These are phyloP conservation scores for Ochropacha duplaris DNA, from an alignment of 2,888 invertebrate species.

Conservation along the genomic window DNA sequence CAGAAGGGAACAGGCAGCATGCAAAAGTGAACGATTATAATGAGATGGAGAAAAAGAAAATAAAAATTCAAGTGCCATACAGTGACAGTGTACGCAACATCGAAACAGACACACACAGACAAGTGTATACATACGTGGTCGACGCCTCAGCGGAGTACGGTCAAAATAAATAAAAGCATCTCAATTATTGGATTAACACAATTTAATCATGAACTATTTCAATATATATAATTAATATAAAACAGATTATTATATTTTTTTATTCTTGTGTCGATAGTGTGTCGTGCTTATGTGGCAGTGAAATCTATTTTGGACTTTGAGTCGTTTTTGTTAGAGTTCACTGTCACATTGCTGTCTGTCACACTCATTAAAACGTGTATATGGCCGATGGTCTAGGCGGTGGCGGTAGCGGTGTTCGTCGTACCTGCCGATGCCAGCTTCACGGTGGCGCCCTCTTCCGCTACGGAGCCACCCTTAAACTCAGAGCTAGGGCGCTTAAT, in stretches of 20 bases:
- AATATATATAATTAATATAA: slow-evolving; percentile 74
- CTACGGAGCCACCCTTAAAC: slow-evolving; percentile 86
- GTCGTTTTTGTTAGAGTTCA: slow-evolving; percentile 55
- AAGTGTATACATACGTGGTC: slow-evolving; percentile 81
- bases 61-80: slow-evolving; percentile 65
- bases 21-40: slow-evolving; percentile 68
- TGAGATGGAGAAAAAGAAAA: slow-evolving; percentile 57
- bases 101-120: slow-evolving; percentile 80
- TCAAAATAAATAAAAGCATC: slow-evolving; percentile 82
- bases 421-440: slow-evolving; percentile 70
- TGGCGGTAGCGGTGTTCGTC: slow-evolving; percentile 70
- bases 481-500: slow-evolving; percentile 94
- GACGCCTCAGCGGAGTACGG: slow-evolving; percentile 81
- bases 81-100: slow-evolving; percentile 80
- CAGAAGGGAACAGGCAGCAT: slow-evolving; percentile 66
- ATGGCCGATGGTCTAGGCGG: slow-evolving; percentile 76
- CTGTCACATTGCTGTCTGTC: slow-evolving; percentile 72
- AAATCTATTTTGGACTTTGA: slow-evolving; percentile 50
- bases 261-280: slow-evolving; percentile 77
- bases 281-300: slow-evolving; percentile 76
- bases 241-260: slow-evolving; percentile 78
- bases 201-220: slow-evolving; percentile 81
- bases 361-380: slow-evolving; percentile 70
- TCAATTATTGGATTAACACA: slow-evolving; percentile 82
- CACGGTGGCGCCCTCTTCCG: slow-evolving; percentile 69